Conservation (phyloP, 2,797 vertebrate species). For the Cercopithecus petaurista region DNA sequence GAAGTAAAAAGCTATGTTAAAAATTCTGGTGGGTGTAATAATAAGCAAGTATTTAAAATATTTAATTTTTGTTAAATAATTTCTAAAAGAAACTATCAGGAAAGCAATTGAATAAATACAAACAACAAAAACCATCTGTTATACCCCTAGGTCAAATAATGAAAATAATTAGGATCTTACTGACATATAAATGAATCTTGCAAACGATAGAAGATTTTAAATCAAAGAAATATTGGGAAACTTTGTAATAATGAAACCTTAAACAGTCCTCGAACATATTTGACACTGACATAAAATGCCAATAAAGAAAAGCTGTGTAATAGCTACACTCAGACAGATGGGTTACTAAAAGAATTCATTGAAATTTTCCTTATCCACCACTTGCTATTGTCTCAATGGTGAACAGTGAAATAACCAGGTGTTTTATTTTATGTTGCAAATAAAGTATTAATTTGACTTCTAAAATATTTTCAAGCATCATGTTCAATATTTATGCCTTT, state of each 20-base stretch:
- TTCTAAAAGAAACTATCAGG: constrained; percentile 68
- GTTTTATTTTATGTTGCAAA: constrained; percentile 70
- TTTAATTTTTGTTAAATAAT: constrained; percentile 75
- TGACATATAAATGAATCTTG: constrained; percentile 71
- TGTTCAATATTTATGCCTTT: constrained; percentile 48
- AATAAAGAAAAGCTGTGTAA: constrained; percentile 66
- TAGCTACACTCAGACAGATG: constrained; percentile 44
- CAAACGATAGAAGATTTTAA: constrained; percentile 75
- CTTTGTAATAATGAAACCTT: constrained; percentile 74
- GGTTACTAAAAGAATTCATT: constrained; percentile 16
- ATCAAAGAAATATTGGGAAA: constrained; percentile 68
- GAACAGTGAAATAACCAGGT: constrained; percentile 63
- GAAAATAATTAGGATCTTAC: constrained; percentile 57
- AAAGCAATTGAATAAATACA: constrained; percentile 58
- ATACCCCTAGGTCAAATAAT: constrained; percentile 65
- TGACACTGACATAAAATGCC: constrained; percentile 70
- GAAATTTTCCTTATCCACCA: constrained; percentile 42
- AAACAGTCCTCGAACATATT: constrained; percentile 73
- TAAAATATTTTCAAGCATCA: neutral
- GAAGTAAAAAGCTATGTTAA: constrained; percentile 50
- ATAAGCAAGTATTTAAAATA: constrained; percentile 71
- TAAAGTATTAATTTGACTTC: constrained; percentile 24
- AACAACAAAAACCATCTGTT: constrained; percentile 68
- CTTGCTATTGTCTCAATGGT: constrained; percentile 62
- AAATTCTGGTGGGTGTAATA: constrained; percentile 18